phyloP scores from a whole-genome alignment of 2,113 vertebrate genomes.

The Indicator maculatus region DNA sequence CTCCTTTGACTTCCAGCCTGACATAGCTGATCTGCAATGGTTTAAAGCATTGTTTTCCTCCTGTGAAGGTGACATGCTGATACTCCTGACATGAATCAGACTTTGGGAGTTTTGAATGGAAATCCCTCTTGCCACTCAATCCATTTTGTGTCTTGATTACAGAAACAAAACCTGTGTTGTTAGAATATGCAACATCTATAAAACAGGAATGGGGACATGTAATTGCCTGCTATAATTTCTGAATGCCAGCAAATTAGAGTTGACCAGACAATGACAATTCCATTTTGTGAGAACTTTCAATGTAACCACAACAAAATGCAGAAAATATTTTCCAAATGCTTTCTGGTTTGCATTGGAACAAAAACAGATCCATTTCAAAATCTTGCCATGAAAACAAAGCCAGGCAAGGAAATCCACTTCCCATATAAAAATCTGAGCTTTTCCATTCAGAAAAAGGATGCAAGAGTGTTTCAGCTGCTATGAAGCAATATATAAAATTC shows the following conservation, averaged over 20 bases:
- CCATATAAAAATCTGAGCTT: background rate
- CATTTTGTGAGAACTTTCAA: background rate
- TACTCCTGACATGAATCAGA: background rate
- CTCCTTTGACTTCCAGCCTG: background rate
- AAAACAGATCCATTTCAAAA: background rate
- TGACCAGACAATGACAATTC: conserved; percentile 8
- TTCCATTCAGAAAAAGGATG: background rate
- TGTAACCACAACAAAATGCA: background rate
- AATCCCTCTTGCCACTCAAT: background rate
- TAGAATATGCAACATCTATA: background rate
- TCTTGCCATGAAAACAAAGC: background rate
- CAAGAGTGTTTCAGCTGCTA: background rate
- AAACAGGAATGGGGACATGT: background rate
- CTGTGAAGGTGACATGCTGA: background rate
- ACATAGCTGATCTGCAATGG: background rate
- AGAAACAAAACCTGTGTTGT: background rate
- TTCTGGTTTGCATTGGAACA: background rate
- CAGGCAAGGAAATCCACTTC: background rate
- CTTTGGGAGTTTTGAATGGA: background rate
- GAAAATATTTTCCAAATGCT: conserved; percentile 16
- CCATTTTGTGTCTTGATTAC: background rate
- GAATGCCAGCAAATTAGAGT: background rate
- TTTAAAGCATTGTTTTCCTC: background rate
- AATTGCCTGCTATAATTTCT: background rate
- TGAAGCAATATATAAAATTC: background rate